Conservation (phyloP, 2,888 invertebrate species). For the Sminthurides aquaticus region DNA sequence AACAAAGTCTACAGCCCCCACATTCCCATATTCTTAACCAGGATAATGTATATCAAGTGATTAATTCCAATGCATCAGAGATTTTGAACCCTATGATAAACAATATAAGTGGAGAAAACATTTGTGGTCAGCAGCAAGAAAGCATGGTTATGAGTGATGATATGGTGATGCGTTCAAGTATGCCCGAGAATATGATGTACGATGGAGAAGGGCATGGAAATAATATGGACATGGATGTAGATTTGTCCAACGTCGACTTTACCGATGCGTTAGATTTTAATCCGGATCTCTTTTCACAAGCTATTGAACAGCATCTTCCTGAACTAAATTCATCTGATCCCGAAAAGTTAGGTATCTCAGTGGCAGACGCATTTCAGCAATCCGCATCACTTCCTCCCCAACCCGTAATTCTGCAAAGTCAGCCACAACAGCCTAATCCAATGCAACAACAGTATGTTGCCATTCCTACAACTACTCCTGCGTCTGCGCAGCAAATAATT, state of each 20-base stretch:
- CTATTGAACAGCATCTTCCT: slow-evolving; percentile 32
- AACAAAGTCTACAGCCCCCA: background rate
- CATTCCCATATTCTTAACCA: background rate
- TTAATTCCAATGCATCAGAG: background rate
- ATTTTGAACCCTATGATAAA: no score
- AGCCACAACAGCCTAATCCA: background rate
- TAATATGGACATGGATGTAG: slow-evolving; percentile 13
- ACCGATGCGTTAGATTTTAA: slow-evolving; percentile 34
- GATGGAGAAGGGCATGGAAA: slow-evolving; percentile 2
- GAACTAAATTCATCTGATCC: slow-evolving; percentile 18
- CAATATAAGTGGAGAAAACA: background rate
- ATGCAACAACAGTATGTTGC: background rate
- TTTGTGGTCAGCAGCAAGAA: background rate
- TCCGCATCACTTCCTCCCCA: background rate
- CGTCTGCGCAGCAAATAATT: background rate
- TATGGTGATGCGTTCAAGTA: background rate
- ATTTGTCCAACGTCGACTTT: slow-evolving; percentile 22
- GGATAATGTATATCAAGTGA: background rate
- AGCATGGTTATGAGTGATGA: slow-evolving; percentile 1
- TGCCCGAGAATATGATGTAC: background rate
- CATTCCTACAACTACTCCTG: background rate
- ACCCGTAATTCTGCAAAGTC: background rate
- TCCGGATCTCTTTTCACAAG: slow-evolving; percentile 35
- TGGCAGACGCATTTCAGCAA: background rate
- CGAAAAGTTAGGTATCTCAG: background rate